Base-by-base conservation (phyloP, 2,797 vertebrate species). In the Steatocranus sp. region DNA sequence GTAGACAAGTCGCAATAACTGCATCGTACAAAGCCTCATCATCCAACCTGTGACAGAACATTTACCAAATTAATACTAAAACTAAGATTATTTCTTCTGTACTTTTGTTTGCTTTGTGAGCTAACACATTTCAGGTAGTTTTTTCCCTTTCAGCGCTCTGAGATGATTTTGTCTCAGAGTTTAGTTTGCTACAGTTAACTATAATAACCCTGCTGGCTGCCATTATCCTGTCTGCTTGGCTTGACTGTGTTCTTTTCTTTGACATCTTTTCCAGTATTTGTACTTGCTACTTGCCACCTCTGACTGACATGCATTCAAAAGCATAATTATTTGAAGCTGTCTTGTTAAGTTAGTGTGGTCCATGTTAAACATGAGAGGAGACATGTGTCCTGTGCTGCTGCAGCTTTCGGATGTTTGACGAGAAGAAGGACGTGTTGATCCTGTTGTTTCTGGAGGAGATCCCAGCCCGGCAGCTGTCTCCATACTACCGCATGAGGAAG, bases 81-180 rank as follows among this genome's bases (percentile, higher is more conserved):
- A 0, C 27, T 30, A 56, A 30, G 27, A 56, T 18, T 3, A 56
- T 56, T 56, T 17, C 53, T 56, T 6, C 53, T 18, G 54, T 30
- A 6, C 8, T 1, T 56, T 3, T 30, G 53, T 56, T 56, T 17
- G 27, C 8, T 56, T 18, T 56, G 53, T 30, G 54, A 54, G 53
- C 50, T 8, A 25, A 54, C 51, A 54, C 15, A 0, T 11, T 0
- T 56, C 27, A 11, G 54, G 27, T 4, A 18, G 15, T 32, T 56
- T 11, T 48, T 56, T 2, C 11, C 54, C 54, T 56, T 32, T 32
- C 54, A 18, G 54, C 18, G 54, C 27, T 58, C 54, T 58, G 54
- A 56, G 53, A 17, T 56, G 53, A 17, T 30, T 56, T 32, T 32
- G 27, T 58, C 27, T 58, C 54, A 58, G 15, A 56, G 54, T 18